Evolutionary conservation across 2,113 vertebrate species (phyloP).

Genomic region (Atherinomorus stipes): DNA sequence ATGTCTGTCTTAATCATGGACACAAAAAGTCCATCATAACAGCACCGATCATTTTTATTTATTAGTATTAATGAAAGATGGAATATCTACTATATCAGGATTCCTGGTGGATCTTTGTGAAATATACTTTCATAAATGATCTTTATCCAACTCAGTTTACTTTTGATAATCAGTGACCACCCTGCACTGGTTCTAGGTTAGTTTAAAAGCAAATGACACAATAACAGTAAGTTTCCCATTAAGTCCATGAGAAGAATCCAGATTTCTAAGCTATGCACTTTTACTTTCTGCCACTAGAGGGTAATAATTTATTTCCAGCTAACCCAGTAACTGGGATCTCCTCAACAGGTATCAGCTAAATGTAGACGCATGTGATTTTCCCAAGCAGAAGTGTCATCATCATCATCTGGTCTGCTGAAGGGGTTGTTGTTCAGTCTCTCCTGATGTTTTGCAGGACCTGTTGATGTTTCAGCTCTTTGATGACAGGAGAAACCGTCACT

Average conservation of each 20-base stretch:
- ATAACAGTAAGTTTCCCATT: not conserved
- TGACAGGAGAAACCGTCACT: slow-evolving; percentile 48
- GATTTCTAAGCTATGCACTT: slow-evolving; percentile 27
- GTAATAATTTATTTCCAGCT: slow-evolving; percentile 52
- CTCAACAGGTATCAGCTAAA: slow-evolving; percentile 32
- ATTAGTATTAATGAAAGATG: not conserved
- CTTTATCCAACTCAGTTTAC: not conserved
- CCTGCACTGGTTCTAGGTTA: not conserved
- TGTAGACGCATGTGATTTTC: slow-evolving; percentile 56
- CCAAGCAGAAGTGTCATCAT: slow-evolving; percentile 65
- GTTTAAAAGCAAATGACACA: not conserved
- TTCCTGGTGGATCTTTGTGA: not conserved
- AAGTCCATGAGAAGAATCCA: no score
- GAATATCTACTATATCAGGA: not conserved
- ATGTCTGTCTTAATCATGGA: not conserved
- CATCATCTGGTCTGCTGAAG: slow-evolving; percentile 33
- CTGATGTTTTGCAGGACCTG: slow-evolving; percentile 56
- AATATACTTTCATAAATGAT: not conserved
- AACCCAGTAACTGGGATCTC: not conserved
- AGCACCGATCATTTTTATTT: not conserved
- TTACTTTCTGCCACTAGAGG: slow-evolving; percentile 67
- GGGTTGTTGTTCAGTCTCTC: slow-evolving; percentile 51
- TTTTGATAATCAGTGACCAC: not conserved
- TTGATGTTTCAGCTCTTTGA: slow-evolving; percentile 65
- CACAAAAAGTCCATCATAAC: not conserved